phyloP scores from a whole-genome alignment of 2,113 vertebrate genomes.

The Zapus hudsonius region DNA sequence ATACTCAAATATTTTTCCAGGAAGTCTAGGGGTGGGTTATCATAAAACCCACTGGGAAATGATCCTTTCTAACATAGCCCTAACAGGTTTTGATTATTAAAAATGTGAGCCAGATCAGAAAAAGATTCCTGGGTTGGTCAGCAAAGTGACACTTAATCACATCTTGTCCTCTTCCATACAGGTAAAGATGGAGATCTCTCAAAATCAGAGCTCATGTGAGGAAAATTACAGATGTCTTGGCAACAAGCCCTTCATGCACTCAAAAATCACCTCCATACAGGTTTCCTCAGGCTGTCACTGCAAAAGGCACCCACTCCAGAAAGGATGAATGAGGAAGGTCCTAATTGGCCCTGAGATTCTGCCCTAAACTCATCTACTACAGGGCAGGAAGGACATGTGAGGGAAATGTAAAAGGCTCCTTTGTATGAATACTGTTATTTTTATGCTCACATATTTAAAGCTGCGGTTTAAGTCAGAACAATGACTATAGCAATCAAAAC shows the following conservation, averaged over 20 bases:
- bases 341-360: background rate
- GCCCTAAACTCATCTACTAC: background rate
- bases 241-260: background rate
- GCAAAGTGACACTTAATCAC: background rate
- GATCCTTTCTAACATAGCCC: background rate
- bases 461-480: slow-evolving; percentile 1
- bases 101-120: background rate
- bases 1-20: background rate
- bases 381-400: background rate
- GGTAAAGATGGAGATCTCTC: slow-evolving; percentile 18
- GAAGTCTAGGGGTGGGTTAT: background rate
- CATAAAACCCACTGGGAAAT: background rate
- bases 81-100: background rate
- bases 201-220: background rate
- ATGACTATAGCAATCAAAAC: slow-evolving; percentile 6
- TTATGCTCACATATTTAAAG: background rate
- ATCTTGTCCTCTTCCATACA: background rate
- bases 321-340: background rate
- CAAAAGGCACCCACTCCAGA: background rate
- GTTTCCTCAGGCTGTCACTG: background rate
- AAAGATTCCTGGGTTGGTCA: background rate
- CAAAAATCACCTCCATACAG: background rate
- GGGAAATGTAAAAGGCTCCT: background rate
- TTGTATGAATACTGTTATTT: background rate
- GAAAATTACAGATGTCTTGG: background rate